Evolutionary conservation across 2,888 invertebrate species (phyloP).

Genomic region (Sylvicola fuscatus): DNA sequence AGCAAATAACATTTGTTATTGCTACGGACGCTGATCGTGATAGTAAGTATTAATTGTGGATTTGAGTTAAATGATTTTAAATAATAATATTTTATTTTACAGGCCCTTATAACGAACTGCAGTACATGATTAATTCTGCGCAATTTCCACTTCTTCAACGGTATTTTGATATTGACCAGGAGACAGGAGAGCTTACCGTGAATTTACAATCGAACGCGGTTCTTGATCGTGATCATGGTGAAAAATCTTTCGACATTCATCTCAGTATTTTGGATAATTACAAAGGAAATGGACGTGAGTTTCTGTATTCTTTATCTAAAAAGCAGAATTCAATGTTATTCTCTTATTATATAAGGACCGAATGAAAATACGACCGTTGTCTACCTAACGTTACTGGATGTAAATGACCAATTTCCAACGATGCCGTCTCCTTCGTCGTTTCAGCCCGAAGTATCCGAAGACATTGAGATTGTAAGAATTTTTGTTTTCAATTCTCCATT

Average conservation of each 20-base stretch:
- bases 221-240: conserved; percentile 31
- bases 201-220: conserved; percentile 24
- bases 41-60: conserved; percentile 19
- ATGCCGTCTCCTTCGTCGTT: conserved; percentile 18
- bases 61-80: conserved; percentile 1
- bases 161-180: conserved; percentile 30
- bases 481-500: conserved; percentile 16
- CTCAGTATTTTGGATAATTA: conserved; percentile 33
- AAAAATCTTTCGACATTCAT: conserved; percentile 27
- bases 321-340: conserved; percentile 4
- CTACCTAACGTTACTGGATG: conserved; percentile 27
- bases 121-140: conserved; percentile 30
- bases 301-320: conserved; percentile 7
- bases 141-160: conserved; percentile 24
- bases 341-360: conserved; percentile 8
- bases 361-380: conserved; percentile 19
- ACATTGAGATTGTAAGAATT: conserved; percentile 10
- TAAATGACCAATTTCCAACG: conserved; percentile 38
- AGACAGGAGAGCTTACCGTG: conserved; percentile 27
- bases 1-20: conserved; percentile 22
- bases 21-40: conserved; percentile 36
- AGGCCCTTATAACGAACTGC: conserved; percentile 31
- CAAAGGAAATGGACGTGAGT: conserved; percentile 18
- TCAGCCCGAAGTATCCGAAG: conserved; percentile 12
- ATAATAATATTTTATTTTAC: conserved; percentile 4